These are phyloP conservation scores for Echiichthys vipera DNA, from an alignment of 2,797 vertebrate genomes.

Conservation along the genomic window DNA sequence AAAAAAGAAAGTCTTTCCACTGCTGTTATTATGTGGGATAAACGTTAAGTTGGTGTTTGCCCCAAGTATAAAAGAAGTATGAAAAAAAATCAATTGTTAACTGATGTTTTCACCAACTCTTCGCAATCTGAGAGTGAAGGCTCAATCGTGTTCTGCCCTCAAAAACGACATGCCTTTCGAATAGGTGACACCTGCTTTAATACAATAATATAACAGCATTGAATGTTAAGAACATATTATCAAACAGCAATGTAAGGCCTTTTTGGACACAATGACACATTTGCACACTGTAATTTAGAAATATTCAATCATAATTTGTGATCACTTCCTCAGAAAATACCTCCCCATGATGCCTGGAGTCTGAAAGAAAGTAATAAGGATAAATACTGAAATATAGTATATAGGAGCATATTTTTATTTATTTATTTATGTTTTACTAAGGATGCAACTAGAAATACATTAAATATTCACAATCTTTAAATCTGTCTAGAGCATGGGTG, in stretches of 20 bases:
- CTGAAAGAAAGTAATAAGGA: background rate
- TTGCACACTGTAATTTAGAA: background rate
- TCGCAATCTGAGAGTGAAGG: constrained; percentile 8
- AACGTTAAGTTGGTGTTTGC: constrained; percentile 72
- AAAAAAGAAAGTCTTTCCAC: constrained; percentile 69
- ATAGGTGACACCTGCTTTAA: constrained; percentile 10
- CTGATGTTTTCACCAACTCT: constrained; percentile 36
- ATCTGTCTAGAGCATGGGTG: background rate
- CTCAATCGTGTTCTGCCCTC: background rate
- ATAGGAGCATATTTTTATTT: background rate
- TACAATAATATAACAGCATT: background rate
- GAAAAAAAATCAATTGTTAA: constrained; percentile 61
- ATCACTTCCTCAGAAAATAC: background rate
- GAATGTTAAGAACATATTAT: background rate
- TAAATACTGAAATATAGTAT: background rate
- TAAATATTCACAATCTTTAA: background rate
- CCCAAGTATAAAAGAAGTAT: constrained; percentile 57
- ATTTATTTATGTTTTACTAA: too few species aligned
- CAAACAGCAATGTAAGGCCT: background rate
- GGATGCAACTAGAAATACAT: background rate
- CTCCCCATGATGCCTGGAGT: background rate
- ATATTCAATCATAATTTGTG: background rate
- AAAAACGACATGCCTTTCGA: constrained; percentile 2
- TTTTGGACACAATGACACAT: background rate
- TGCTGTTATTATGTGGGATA: constrained; percentile 67